phyloP scores from a whole-genome alignment of 2,797 vertebrate genomes.

The Xenops minutus region DNA sequence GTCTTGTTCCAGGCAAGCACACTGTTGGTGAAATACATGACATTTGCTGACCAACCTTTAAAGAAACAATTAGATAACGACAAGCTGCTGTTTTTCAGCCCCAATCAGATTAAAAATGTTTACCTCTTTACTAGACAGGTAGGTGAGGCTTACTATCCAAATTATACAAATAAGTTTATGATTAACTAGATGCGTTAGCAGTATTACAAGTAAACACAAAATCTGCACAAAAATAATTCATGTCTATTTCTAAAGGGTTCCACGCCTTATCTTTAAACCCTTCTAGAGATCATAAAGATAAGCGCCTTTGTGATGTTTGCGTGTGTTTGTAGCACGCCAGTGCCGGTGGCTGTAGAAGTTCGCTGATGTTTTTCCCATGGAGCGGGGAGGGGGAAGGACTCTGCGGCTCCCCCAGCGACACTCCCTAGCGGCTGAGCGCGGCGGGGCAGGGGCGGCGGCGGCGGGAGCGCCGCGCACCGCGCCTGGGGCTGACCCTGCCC shows the following conservation, averaged over 20 bases:
- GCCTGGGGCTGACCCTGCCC: too few relatives aligned
- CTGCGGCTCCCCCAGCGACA: constrained; percentile 28
- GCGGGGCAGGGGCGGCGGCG: not conserved
- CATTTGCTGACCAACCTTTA: constrained; percentile 56
- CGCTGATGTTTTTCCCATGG: not conserved
- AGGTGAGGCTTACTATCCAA: not conserved
- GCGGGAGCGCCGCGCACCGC: too few relatives aligned
- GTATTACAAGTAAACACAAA: not conserved
- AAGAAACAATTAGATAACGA: constrained; percentile 57
- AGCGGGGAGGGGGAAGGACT: not conserved
- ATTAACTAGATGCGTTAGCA: not conserved
- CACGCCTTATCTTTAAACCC: constrained; percentile 9
- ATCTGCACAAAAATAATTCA: not conserved
- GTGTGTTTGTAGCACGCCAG: not conserved
- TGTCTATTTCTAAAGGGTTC: not conserved
- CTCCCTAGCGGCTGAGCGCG: constrained; percentile 59
- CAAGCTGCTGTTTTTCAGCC: constrained; percentile 36
- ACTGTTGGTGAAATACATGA: constrained; percentile 45
- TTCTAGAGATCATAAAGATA: constrained; percentile 17
- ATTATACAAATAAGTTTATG: constrained; percentile 31
- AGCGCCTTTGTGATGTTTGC: not conserved
- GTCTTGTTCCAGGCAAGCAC: constrained; percentile 23
- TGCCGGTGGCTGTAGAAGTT: not conserved
- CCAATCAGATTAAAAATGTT: constrained; percentile 55
- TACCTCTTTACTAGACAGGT: constrained; percentile 37